Evolutionary conservation across 37 sponge, comb jelly and placozoan species (phyloP), one percentile per base, ranked within the genome.

Genomic region (Aphrocallistes beatrix): DNA sequence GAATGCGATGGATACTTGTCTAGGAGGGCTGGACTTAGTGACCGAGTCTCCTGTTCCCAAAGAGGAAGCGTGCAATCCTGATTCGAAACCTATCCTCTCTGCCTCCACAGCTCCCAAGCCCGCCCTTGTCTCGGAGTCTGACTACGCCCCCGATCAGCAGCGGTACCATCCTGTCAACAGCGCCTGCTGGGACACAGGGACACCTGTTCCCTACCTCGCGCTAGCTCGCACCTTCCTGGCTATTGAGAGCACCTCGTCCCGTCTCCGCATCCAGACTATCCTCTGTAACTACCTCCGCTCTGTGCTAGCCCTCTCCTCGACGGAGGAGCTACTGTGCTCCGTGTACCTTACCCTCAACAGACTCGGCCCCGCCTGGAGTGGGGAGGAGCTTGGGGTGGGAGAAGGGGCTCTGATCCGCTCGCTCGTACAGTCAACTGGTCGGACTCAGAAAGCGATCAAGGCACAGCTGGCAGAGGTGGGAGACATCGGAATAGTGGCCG

Each of bases 301-400:
- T 17, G 96, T 98, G 40, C 86, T 93, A 49, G 92, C 93, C 23
- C 90, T 98, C 23, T 34, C 90, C 1, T 84, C 99, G 13, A 96
- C 99, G 3, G 88, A 88, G 81, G 94, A 98, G 38, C 69, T 92
- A 28, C 83, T 90, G 1, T 82, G 81, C 34, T 91, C 94, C 88
- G 91, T 98, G 25, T 95, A 98, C 83, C 91, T 98, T 17, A 95
- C 96, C 39, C 91, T 95, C 25, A 98, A 98, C 86, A 90, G 94
- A 94, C 84, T 98, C 9, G 96, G 89, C 1, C 94, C 96, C 0
- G 96, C 96, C 36, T 94, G 95, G 85, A 89, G 94, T 37, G 99
- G 99, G 13, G 82, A 92, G 51, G 96, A 95, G 85, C 82, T 98
- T 17, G 96, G 99, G 0, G 88, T 98, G 25, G 96, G 96, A 0